Conservation (phyloP, 2,888 invertebrate species). For the Drosophila vallismaia region DNA sequence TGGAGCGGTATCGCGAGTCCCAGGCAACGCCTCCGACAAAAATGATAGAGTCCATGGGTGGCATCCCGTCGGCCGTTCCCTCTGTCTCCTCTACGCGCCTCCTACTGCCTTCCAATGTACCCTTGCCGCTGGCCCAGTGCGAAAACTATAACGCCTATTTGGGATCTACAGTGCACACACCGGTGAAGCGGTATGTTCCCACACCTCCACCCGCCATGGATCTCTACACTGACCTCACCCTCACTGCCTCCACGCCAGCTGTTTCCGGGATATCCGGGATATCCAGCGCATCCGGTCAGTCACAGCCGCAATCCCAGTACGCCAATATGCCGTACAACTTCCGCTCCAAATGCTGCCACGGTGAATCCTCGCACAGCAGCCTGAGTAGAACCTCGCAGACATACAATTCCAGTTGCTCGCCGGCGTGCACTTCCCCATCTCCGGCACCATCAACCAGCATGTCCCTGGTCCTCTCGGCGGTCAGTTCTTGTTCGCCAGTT, state of each 20-base stretch:
- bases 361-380: conserved; percentile 40
- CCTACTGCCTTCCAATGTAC: conserved; percentile 54
- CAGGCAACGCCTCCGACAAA: conserved; percentile 45
- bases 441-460: conserved; percentile 48
- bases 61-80: conserved; percentile 32
- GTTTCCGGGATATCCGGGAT: conserved; percentile 4
- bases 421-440: conserved; percentile 50
- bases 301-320: conserved; percentile 50
- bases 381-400: conserved; percentile 51
- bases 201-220: conserved; percentile 83
- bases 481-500: conserved; percentile 49
- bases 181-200: conserved; percentile 84
- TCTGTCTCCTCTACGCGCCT: conserved; percentile 45
- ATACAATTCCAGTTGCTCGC: conserved; percentile 39
- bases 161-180: conserved; percentile 83
- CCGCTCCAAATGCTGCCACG: conserved; percentile 82
- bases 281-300: background rate
- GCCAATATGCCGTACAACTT: conserved; percentile 80
- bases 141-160: conserved; percentile 80
- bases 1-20: conserved; percentile 80
- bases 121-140: conserved; percentile 76
- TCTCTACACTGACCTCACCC: conserved; percentile 53
- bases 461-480: conserved; percentile 38
- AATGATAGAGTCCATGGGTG: conserved; percentile 26
- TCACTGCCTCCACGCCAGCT: conserved; percentile 45